phyloP scores from a whole-genome alignment of 2,113 vertebrate genomes.

The Pelobates fuscus region DNA sequence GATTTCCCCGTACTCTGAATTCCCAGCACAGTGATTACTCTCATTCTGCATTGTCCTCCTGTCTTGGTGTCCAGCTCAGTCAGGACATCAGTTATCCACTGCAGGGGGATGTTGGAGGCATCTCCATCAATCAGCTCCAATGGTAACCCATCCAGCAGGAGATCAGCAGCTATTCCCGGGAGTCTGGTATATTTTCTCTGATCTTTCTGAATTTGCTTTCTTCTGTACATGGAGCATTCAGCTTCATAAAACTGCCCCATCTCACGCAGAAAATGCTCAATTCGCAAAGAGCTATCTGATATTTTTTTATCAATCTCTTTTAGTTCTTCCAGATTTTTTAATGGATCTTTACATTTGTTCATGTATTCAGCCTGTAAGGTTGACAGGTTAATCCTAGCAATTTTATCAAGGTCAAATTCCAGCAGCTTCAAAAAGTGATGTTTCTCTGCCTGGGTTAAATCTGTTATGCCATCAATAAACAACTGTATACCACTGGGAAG shows the following conservation, averaged over 20 bases:
- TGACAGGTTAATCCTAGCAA: constrained; percentile 18
- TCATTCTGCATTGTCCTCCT: constrained; percentile 61
- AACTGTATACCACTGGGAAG: constrained; percentile 46
- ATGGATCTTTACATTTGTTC: constrained; percentile 9
- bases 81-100: constrained; percentile 73
- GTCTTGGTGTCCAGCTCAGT: constrained; percentile 58
- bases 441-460: constrained; percentile 48
- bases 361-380: constrained; percentile 23
- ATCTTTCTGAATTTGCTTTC: background rate
- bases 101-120: constrained; percentile 71
- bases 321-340: background rate
- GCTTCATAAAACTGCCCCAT: constrained; percentile 80
- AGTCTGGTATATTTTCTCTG: constrained; percentile 1
- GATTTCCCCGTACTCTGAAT: constrained; percentile 78
- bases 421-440: constrained; percentile 61
- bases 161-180: constrained; percentile 59
- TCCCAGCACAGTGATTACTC: constrained; percentile 73
- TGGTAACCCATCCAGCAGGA: constrained; percentile 72
- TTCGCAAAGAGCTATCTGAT: constrained; percentile 68
- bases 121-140: constrained; percentile 76
- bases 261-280: constrained; percentile 77
- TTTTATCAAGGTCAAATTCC: constrained; percentile 55
- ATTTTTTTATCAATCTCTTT: constrained; percentile 47
- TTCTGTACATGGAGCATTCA: constrained; percentile 53
- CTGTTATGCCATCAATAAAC: constrained; percentile 54